phyloP scores from a whole-genome alignment of 2,888 invertebrate species.

The Cacoxenus indagator region DNA sequence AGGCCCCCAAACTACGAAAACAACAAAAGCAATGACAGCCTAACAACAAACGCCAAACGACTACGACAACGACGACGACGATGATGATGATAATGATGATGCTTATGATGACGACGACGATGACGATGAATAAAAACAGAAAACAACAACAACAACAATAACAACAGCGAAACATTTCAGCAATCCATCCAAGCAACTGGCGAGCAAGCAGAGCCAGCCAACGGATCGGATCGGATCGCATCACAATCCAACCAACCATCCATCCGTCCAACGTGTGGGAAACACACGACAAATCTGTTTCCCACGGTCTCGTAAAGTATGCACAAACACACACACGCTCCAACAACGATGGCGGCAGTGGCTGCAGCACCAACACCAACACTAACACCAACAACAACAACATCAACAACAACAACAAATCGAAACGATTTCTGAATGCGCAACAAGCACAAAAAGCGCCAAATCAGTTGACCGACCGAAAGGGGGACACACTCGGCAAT shows the following conservation, averaged over 20 bases:
- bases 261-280: conserved; percentile 72
- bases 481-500: conserved; percentile 38
- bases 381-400: conserved; percentile 33
- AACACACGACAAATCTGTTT: conserved; percentile 72
- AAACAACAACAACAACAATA: conserved; percentile 24
- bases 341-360: conserved; percentile 41
- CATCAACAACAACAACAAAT: conserved; percentile 5
- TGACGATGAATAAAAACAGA: not conserved
- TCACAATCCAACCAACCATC: conserved; percentile 70
- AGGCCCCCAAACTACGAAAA: conserved; percentile 45
- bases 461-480: not conserved
- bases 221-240: conserved; percentile 60
- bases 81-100: not conserved
- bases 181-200: conserved; percentile 50
- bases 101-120: not conserved
- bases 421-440: conserved; percentile 21
- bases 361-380: conserved; percentile 37
- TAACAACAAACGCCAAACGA: conserved; percentile 15
- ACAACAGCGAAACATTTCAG: conserved; percentile 57
- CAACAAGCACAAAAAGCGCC: conserved; percentile 29
- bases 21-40: conserved; percentile 22
- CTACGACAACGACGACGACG: conserved; percentile 43
- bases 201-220: conserved; percentile 40
- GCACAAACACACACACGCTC: conserved; percentile 55
- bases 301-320: conserved; percentile 71